Percentiles rank a stretch among this genome's conserved stretches.
phyloP scores from a whole-genome alignment of 2,888 invertebrate species.

The Plemyria rubiginata region DNA sequence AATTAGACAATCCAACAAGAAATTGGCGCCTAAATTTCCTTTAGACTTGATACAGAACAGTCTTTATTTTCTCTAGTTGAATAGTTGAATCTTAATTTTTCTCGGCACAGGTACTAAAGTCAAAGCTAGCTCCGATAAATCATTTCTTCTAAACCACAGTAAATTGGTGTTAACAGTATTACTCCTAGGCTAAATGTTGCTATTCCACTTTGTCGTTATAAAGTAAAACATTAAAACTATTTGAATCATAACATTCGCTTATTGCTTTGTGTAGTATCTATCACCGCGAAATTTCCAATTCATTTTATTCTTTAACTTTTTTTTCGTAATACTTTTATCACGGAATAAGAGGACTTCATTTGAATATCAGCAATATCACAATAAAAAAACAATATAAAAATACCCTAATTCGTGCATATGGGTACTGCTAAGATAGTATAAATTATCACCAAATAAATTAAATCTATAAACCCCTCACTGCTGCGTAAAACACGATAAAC shows the following conservation, averaged over 20 bases:
- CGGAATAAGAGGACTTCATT: background rate
- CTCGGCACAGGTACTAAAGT: slow-evolving; percentile 1
- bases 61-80: too few species aligned
- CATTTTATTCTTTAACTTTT: background rate
- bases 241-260: slow-evolving; percentile 33
- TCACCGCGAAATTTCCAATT: background rate
- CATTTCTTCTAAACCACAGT: slow-evolving; percentile 1
- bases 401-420: too few species aligned
- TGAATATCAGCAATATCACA: too few species aligned
- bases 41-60: too few species aligned
- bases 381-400: too few species aligned
- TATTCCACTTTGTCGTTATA: slow-evolving; percentile 18
- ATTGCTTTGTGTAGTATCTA: slow-evolving; percentile 13
- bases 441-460: too few species aligned
- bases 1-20: too few species aligned
- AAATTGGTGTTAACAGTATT: slow-evolving; percentile 20
- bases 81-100: background rate
- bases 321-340: background rate
- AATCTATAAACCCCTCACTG: too few species aligned
- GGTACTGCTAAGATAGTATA: too few species aligned
- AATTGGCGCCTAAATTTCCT: too few species aligned
- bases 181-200: slow-evolving; percentile 17
- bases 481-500: too few species aligned
- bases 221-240: slow-evolving; percentile 26
- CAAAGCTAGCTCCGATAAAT: background rate